Percentiles rank a stretch among this genome's conserved stretches.
Conservation (phyloP, 2,888 invertebrate species). For the Cheilosia vulpina region DNA sequence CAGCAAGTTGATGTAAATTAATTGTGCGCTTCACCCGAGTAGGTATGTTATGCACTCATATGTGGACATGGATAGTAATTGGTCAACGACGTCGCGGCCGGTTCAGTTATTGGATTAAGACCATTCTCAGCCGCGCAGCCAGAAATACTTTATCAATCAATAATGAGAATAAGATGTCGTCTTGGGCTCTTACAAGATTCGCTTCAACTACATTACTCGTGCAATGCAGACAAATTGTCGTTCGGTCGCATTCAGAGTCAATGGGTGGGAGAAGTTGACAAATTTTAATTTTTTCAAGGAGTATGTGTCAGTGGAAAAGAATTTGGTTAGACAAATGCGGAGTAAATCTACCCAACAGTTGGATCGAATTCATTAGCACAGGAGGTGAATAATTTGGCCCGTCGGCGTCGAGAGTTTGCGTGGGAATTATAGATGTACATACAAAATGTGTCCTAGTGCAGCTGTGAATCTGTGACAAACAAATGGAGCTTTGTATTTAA, state of each 20-base stretch:
- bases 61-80: conserved; percentile 29
- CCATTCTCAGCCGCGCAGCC: conserved; percentile 17
- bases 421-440: conserved; percentile 1
- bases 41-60: conserved; percentile 29
- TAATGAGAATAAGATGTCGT: conserved; percentile 20
- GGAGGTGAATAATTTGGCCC: background rate
- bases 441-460: background rate
- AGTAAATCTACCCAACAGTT: background rate
- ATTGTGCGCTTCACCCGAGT: conserved; percentile 10
- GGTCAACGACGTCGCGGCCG: conserved; percentile 23
- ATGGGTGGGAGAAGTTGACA: conserved; percentile 6
- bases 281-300: conserved; percentile 2
- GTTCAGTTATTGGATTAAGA: conserved; percentile 39
- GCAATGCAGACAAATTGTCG: conserved; percentile 32
- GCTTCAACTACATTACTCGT: background rate
- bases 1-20: conserved; percentile 40
- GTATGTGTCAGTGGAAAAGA: background rate
- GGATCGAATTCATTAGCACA: conserved; percentile 1
- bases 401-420: background rate
- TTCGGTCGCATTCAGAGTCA: background rate
- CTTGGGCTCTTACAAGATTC: conserved; percentile 4
- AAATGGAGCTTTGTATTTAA: background rate
- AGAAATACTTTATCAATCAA: conserved; percentile 46
- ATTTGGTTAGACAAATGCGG: background rate
- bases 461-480: too few species aligned